Evolutionary conservation across 2,888 invertebrate species (phyloP).

Genomic region (Druceiella hillmani): DNA sequence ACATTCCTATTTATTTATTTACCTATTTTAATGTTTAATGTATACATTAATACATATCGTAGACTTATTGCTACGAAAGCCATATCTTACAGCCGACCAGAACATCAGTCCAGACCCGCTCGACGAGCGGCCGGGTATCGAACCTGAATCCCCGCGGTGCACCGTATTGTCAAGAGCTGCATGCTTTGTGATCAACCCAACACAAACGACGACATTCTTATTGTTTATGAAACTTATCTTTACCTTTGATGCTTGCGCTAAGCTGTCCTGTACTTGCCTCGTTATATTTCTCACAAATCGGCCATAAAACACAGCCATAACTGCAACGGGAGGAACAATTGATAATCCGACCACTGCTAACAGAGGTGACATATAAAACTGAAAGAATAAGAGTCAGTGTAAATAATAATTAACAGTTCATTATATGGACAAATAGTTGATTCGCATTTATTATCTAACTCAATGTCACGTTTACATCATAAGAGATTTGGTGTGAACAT

Average conservation of each 20-base stretch:
- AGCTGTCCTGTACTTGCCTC: slow-evolving; percentile 66
- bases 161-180: not conserved
- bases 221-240: too few species aligned
- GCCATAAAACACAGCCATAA: slow-evolving; percentile 76
- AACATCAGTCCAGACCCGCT: too few species aligned
- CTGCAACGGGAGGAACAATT: slow-evolving; percentile 87
- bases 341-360: slow-evolving; percentile 80
- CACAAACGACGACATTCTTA: not conserved
- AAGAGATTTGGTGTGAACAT: too few species aligned
- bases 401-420: slow-evolving; percentile 10
- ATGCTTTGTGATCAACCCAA: not conserved
- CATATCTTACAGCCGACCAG: too few species aligned
- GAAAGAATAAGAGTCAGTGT: slow-evolving; percentile 26
- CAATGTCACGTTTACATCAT: too few species aligned
- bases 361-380: slow-evolving; percentile 89
- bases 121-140: too few species aligned
- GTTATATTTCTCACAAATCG: slow-evolving; percentile 83
- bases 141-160: too few species aligned
- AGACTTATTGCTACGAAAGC: too few species aligned
- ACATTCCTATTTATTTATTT: too few species aligned
- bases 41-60: too few species aligned
- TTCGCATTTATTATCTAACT: too few species aligned
- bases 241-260: slow-evolving; percentile 49
- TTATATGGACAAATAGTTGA: not conserved
- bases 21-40: too few species aligned